Evolutionary conservation across 2,113 vertebrate genomes (phyloP), one percentile per base, ranked within the genome.

Genomic region (Syngnathoides biaculeatus): DNA sequence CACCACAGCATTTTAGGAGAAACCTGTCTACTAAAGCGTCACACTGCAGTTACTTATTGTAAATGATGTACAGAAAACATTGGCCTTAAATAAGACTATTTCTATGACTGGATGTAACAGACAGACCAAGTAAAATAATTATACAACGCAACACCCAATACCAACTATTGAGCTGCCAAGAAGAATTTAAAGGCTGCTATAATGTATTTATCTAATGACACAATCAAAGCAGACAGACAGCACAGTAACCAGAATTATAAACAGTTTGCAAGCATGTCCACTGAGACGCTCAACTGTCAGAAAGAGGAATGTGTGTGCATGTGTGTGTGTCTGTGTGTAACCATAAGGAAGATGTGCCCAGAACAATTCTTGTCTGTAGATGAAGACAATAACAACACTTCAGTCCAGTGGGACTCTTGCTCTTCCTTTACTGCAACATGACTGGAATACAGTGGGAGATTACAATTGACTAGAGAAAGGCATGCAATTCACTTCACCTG

Each of bases 381-480:
- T 68, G 69, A 76, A 73, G 35, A 72, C 69, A 71, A 79, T 42
- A 72, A 79, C 67, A 71, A 42, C 71, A 64, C 14, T 17, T 24
- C 35, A 17, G 59, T 74, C 71, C 64, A 43, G 55, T 65, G 75
- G 62, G 69, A 71, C 43, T 14, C 17, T 5, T 59, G 26, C 35
- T 67, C 47, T 64, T 77, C 72, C 57, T 64, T 70, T 78, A 78
- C 61, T 47, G 67, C 72, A 67, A 53, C 39, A 30, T 58, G 53
- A 71, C 48, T 56, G 72, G 67, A 72, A 70, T 52, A 67, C 39
- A 24, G 42, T 15, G n/a, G 50, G 7, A 52, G 55, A 11, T 8
- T 38, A 35, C 61, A 39, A 72, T 22, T 20, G 30, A 30, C 27
- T 11, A 19, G 15, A 40, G 17, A 69, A 19, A 53, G 52, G 11